phyloP scores from a whole-genome alignment of 1,140 invertebrate species.

The Drosophila melanogaster region Release_6_plus_ISO1_MT NT_037436.4:8848001-8848500 shows the following conservation, averaged over 20 bases:
- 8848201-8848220: slow-evolving; percentile 41
- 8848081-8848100: slow-evolving; percentile 9
- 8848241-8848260: slow-evolving; percentile 10
- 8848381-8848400: slow-evolving; percentile 1
- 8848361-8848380: slow-evolving; percentile 7
- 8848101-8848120: slow-evolving; percentile 46
- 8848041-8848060: slow-evolving; percentile 16
- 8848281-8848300: slow-evolving; percentile 39
- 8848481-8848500: not conserved
- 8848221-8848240: slow-evolving; percentile 71
- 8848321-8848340: slow-evolving; percentile 58
- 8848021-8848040: slow-evolving; percentile 63
- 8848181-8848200: slow-evolving; percentile 25
- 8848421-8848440: slow-evolving; percentile 71
- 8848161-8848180: slow-evolving; percentile 46
- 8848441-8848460: slow-evolving; percentile 59
- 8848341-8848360: slow-evolving; percentile 34
- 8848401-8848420: slow-evolving; percentile 61
- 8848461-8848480: slow-evolving; percentile 9
- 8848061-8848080: slow-evolving; percentile 20
- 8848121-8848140: slow-evolving; percentile 11
- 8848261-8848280: slow-evolving; percentile 20
- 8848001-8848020: slow-evolving; percentile 61
- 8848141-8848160: slow-evolving; percentile 62
- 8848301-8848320: slow-evolving; percentile 75